Evolutionary conservation across 1,140 invertebrate species (phyloP).

Genomic region (Drosophila bocki): DNA sequence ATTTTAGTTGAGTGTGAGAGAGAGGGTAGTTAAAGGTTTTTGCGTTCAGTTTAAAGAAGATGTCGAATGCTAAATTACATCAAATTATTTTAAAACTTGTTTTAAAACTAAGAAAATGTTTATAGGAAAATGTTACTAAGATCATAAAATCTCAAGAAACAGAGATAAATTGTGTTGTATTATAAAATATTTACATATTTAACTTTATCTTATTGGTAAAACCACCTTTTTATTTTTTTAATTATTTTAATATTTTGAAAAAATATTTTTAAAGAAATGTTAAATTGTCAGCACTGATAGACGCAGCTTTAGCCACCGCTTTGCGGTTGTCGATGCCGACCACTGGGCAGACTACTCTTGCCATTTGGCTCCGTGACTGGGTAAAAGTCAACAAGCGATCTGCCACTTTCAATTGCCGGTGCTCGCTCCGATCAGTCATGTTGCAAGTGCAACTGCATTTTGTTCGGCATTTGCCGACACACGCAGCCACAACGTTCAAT

Average conservation of each 20-base stretch:
- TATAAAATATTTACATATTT: too few species aligned
- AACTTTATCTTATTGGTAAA: too few species aligned
- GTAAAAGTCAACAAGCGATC: slow-evolving; percentile 67
- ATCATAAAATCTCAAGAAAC: too few species aligned
- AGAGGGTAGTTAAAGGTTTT: too few species aligned
- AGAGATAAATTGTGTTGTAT: too few species aligned
- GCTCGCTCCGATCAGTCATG: slow-evolving; percentile 51
- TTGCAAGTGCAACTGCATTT: slow-evolving; percentile 79
- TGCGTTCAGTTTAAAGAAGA: too few species aligned
- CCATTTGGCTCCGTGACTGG: slow-evolving; percentile 34
- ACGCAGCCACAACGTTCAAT: slow-evolving; percentile 29
- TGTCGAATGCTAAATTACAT: too few species aligned
- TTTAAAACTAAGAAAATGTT: too few species aligned
- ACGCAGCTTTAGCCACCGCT: neutral
- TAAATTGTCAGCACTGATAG: neutral
- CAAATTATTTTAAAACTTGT: too few species aligned
- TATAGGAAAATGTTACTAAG: too few species aligned
- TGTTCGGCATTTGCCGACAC: slow-evolving; percentile 25
- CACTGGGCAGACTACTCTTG: slow-evolving; percentile 33
- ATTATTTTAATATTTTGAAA: neutral
- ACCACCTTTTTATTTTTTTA: too few species aligned
- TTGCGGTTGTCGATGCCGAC: slow-evolving; percentile 20
- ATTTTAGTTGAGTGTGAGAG: neutral
- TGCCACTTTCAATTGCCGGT: slow-evolving; percentile 68
- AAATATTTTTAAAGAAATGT: neutral